phyloP scores from a whole-genome alignment of 2,888 invertebrate species.

The Pachliopta kotzebuea region DNA sequence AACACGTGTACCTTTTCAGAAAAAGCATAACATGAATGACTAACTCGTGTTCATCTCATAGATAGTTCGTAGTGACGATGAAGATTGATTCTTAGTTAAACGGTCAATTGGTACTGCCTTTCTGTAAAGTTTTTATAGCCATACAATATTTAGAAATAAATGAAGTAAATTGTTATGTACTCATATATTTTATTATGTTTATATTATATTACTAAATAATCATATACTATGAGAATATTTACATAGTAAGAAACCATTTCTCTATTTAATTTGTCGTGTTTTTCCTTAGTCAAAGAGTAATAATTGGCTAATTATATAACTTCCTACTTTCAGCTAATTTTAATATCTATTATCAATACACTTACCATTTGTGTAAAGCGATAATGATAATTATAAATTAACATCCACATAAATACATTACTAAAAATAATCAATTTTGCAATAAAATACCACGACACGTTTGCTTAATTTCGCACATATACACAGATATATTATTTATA shows the following conservation, averaged over 20 bases:
- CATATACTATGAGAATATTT: not conserved
- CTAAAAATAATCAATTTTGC: constrained; percentile 25
- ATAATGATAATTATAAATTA: constrained; percentile 29
- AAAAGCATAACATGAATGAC: too few relatives aligned
- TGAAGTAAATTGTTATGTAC: not conserved
- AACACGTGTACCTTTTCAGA: not conserved
- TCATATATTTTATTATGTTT: not conserved
- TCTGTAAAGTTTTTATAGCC: too few relatives aligned
- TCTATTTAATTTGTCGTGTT: not conserved
- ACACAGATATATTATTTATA: constrained; percentile 18
- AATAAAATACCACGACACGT: constrained; percentile 18
- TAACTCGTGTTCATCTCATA: too few relatives aligned
- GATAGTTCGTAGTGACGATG: too few relatives aligned
- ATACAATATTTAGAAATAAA: too few relatives aligned
- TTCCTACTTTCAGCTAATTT: not conserved
- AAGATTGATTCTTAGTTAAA: too few relatives aligned
- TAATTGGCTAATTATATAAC: not conserved
- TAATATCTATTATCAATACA: not conserved
- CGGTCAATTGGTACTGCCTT: too few relatives aligned
- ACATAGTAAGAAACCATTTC: not conserved
- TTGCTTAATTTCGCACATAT: constrained; percentile 13
- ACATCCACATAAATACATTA: constrained; percentile 31
- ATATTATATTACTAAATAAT: constrained; percentile 1
- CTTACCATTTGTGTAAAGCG: constrained; percentile 8
- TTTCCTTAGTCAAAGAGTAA: too few relatives aligned